These are phyloP conservation scores for Pseudeuparius sepicola DNA, from an alignment of 2,888 invertebrate species.

Conservation along the genomic window DNA sequence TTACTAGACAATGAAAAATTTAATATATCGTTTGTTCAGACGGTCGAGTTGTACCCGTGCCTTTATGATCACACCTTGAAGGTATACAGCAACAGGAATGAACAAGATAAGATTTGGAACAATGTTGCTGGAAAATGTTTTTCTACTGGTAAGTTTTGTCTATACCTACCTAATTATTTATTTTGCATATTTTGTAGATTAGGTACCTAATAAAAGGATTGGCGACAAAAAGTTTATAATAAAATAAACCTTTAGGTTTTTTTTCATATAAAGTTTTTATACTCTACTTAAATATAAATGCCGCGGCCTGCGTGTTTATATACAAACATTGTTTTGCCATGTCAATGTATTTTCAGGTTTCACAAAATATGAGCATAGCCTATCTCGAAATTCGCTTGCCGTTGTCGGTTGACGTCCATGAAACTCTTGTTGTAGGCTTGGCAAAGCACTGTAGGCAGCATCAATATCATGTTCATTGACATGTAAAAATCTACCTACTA, in stretches of 20 bases:
- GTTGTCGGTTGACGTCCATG: constrained; percentile 14
- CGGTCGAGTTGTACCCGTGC: constrained; percentile 7
- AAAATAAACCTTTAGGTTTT: no score
- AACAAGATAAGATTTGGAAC: constrained; percentile 6
- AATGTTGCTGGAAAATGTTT: constrained; percentile 7
- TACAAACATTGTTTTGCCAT: constrained; percentile 18
- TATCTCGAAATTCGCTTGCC: constrained; percentile 15
- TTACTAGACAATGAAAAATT: constrained; percentile 6
- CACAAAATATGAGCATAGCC: constrained; percentile 16
- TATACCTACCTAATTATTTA: no score
- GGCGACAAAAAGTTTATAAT: no score
- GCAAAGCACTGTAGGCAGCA: constrained; percentile 16
- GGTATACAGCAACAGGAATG: constrained; percentile 5
- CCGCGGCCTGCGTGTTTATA: no score
- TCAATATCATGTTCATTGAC: constrained; percentile 14
- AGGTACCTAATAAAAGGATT: no score
- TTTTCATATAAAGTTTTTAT: no score
- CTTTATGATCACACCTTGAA: constrained; percentile 5
- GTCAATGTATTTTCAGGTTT: constrained; percentile 16
- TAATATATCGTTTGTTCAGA: no score
- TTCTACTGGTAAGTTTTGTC: no score
- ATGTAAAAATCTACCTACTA: constrained; percentile 17
- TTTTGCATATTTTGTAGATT: no score
- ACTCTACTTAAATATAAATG: no score
- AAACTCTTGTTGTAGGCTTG: constrained; percentile 14